Base-by-base conservation (phyloP, 2,888 invertebrate genomes). In the Suillia variegata region DNA sequence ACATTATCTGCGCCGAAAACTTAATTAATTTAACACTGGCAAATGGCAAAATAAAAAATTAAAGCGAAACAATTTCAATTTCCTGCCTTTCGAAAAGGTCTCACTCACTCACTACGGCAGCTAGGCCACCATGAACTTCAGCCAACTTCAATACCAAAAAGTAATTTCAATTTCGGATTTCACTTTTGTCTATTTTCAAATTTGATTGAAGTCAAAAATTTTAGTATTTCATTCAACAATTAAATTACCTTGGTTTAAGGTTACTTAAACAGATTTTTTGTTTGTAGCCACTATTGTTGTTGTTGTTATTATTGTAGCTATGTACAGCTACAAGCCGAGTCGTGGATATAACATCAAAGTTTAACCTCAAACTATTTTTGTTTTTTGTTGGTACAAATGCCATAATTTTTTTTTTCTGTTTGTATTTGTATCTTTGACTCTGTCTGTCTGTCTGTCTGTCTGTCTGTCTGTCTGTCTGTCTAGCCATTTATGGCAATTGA, bases 171-270 rank as follows among this genome's bases (percentile, higher is more conserved):
- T 38, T n/a, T 12, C 31, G 12, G 31, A 31, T 12, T 12, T 8
- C 6, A n/a, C n/a, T n/a, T n/a, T n/a, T n/a, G 31, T 12, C 13
- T 22, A 48, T 34, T 31, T 38, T 31, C 31, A 34, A 62, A 56
- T 54, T n/a, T 22, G 12, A 38, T n/a, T 38, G 6, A 38, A 38
- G n/a, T n/a, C 38, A n/a, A 38, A 38, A 38, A 38, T 38, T 38
- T n/a, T n/a, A n/a, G 65, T 63, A 63, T 58, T 33, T 66, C 59
- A 56, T 66, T 67, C 62, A 74, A 72, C 69, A 66, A 65, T n/a
- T n/a, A n/a, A n/a, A n/a, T 70, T 67, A 70, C 61, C 66, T 66
- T 66, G 66, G 58, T 62, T 62, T 63, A 64, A 56, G 60, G 65
- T 59, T 65, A 64, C 52, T 24, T 38, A 18, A 17, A 33, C 52